Evolutionary conservation across 2,888 invertebrate species (phyloP).

Genomic region (Drosophila austrosaltans): DNA sequence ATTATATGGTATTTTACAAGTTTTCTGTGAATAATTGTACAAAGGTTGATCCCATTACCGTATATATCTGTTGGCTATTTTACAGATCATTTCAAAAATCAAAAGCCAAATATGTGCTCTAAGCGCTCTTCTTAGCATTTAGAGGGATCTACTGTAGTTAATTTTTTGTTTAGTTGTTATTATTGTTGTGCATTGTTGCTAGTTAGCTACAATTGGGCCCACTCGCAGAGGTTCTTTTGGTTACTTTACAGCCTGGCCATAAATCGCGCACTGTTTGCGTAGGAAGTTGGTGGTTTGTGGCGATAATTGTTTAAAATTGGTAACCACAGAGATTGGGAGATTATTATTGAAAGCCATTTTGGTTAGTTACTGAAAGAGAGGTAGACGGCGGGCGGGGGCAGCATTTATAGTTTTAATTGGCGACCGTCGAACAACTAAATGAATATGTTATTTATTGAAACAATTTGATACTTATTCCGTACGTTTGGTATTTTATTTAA

Average conservation of each 20-base stretch:
- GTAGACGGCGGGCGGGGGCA: slow-evolving; percentile 5
- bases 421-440: slow-evolving; percentile 24
- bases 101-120: neutral
- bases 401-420: slow-evolving; percentile 67
- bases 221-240: slow-evolving; percentile 34
- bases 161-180: slow-evolving; percentile 19
- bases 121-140: neutral
- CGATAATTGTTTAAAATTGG: slow-evolving; percentile 35
- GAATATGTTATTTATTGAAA: slow-evolving; percentile 14
- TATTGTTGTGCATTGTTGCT: slow-evolving; percentile 20
- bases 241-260: neutral
- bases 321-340: slow-evolving; percentile 37
- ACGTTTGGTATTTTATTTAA: neutral
- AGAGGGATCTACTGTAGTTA: neutral
- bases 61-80: too few species aligned
- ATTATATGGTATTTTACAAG: too few species aligned
- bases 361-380: neutral
- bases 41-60: too few species aligned
- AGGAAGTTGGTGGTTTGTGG: slow-evolving; percentile 38
- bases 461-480: slow-evolving; percentile 9
- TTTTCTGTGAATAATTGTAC: too few species aligned
- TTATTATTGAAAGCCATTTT: slow-evolving; percentile 52
- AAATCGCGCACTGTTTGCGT: slow-evolving; percentile 11
- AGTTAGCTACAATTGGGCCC: slow-evolving; percentile 8
- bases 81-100: neutral